These are phyloP conservation scores for Tortrix viridana DNA, from an alignment of 2,888 invertebrate genomes.

Conservation along the genomic window DNA sequence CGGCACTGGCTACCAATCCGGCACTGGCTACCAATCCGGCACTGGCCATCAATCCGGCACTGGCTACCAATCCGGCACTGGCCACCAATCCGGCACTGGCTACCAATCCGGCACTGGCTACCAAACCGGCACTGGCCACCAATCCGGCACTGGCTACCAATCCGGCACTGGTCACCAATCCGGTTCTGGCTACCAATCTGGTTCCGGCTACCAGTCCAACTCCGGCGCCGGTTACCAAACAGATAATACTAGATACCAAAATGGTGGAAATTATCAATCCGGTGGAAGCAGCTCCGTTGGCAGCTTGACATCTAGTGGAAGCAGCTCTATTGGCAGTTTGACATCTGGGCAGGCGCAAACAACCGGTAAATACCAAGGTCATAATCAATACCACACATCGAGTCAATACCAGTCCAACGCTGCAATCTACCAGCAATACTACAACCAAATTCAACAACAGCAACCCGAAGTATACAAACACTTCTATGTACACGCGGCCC, in stretches of 20 bases:
- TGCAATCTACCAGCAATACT: constrained; percentile 79
- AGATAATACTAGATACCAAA: constrained; percentile 44
- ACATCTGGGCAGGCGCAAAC: constrained; percentile 17
- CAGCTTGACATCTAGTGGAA: constrained; percentile 1
- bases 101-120: constrained; percentile 13
- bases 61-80: constrained; percentile 1
- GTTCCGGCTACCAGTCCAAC: constrained; percentile 2
- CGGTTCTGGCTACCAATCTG: constrained; percentile 15
- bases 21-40: background rate
- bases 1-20: constrained; percentile 7
- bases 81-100: background rate
- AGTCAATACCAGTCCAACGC: constrained; percentile 46
- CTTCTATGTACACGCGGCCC: constrained; percentile 77
- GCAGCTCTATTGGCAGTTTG: constrained; percentile 11
- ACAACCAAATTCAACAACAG: constrained; percentile 89
- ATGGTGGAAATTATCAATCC: constrained; percentile 43
- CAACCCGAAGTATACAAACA: constrained; percentile 88
- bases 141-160: constrained; percentile 13
- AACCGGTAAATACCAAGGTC: constrained; percentile 38
- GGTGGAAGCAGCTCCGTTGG: constrained; percentile 21
- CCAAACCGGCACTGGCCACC: constrained; percentile 12
- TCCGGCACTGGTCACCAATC: constrained; percentile 4
- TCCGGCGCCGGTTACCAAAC: constrained; percentile 15
- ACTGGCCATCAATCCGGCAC: background rate
- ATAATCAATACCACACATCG: constrained; percentile 50